These are phyloP conservation scores for Syrmaticus mikado DNA, from an alignment of 2,113 vertebrate species.

Conservation along the genomic window DNA sequence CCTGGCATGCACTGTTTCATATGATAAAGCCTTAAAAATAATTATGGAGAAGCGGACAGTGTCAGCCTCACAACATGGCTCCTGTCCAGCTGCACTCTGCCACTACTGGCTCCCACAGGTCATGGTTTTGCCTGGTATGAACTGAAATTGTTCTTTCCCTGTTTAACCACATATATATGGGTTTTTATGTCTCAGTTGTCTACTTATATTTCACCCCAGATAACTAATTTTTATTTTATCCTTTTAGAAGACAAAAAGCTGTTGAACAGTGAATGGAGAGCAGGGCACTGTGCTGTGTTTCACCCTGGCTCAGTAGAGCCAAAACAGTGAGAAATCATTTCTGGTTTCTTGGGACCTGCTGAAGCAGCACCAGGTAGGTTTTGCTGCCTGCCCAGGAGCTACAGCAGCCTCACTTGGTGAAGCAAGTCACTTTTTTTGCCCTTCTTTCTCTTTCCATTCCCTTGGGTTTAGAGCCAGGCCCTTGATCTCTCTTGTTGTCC, in stretches of 20 bases:
- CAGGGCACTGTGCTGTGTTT: not conserved
- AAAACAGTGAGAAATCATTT: slow-evolving; percentile 2
- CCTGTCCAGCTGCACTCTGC: not conserved
- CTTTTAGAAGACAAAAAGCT: not conserved
- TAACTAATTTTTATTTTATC: not conserved
- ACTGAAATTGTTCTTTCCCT: not conserved
- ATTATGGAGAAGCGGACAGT: not conserved
- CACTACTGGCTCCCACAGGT: not conserved
- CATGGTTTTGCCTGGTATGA: not conserved
- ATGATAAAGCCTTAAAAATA: not conserved
- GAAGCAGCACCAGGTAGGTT: not conserved
- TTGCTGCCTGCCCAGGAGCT: not conserved
- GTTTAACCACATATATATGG: not conserved
- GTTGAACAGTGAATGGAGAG: not conserved
- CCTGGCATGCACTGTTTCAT: not conserved
- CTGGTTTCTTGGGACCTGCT: not conserved
- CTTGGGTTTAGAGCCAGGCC: not conserved
- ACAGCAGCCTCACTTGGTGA: not conserved
- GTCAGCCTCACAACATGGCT: not conserved
- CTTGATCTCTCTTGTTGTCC: not conserved
- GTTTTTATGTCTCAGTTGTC: not conserved
- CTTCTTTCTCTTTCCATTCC: not conserved
- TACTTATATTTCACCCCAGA: not conserved
- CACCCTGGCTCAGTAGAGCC: not conserved
- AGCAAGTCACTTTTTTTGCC: not conserved